These are phyloP conservation scores for Dendroctonus ponderosae DNA, from an alignment of 1,140 invertebrate genomes.

Conservation along the genomic window DNA sequence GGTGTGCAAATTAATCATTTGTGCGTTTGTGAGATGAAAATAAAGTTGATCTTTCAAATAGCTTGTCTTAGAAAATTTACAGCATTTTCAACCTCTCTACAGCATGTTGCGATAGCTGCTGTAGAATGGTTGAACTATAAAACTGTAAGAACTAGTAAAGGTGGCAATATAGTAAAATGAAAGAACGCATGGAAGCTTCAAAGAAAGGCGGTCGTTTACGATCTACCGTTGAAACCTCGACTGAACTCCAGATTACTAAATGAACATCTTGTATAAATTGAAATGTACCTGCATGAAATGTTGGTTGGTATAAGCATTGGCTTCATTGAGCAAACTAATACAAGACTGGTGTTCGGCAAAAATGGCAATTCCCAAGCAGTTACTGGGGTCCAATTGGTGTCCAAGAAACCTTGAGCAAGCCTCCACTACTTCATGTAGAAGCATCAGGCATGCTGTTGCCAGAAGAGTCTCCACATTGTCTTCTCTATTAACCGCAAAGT, in stretches of 20 bases:
- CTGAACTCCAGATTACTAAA: background rate
- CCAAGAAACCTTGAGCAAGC: conserved; percentile 88
- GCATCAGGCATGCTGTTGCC: conserved; percentile 82
- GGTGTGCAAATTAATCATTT: no score
- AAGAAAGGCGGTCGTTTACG: no score
- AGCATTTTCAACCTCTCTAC: no score
- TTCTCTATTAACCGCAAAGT: conserved; percentile 54
- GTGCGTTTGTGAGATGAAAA: no score
- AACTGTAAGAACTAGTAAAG: no score
- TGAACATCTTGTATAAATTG: background rate
- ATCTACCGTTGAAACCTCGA: no score
- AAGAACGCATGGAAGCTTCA: no score
- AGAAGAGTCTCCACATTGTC: conserved; percentile 84
- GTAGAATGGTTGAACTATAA: no score
- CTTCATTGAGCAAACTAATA: conserved; percentile 71
- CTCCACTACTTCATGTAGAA: conserved; percentile 82
- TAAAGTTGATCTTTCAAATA: no score
- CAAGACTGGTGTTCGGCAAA: conserved; percentile 91
- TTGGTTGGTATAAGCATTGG: conserved; percentile 76
- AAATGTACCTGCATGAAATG: conserved; percentile 70
- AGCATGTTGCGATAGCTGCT: no score
- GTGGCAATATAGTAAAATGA: no score
- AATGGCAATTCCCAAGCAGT: conserved; percentile 88
- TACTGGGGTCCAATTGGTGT: conserved; percentile 90
- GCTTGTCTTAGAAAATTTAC: no score